phyloP scores from a whole-genome alignment of 2,113 vertebrate species.

The Hystrix brachyura region DNA sequence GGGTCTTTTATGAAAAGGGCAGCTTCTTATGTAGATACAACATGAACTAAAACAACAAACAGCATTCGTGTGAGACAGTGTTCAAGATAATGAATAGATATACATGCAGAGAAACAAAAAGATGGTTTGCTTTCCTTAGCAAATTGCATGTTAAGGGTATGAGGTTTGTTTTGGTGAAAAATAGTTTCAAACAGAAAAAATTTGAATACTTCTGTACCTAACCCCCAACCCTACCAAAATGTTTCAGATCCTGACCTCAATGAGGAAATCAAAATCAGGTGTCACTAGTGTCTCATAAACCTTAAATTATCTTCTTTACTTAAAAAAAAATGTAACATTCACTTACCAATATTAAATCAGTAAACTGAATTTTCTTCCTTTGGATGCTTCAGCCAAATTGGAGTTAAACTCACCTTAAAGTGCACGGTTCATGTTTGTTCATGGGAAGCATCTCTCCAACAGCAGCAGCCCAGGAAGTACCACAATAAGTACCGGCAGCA shows the following conservation, averaged over 20 bases:
- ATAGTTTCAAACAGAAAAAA: background rate
- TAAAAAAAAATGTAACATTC: background rate
- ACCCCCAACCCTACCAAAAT: background rate
- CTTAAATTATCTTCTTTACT: background rate
- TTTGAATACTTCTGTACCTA: background rate
- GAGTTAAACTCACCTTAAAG: conserved; percentile 27
- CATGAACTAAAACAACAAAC: background rate
- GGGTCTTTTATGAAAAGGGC: background rate
- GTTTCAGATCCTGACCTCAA: background rate
- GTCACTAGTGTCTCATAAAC: background rate
- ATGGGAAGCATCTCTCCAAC: background rate
- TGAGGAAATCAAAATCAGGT: conserved; percentile 1
- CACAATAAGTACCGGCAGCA: background rate
- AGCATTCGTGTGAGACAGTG: background rate
- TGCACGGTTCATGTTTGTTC: background rate
- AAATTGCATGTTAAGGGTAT: background rate
- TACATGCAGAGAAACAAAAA: background rate
- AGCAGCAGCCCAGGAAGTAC: background rate
- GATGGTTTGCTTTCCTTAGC: background rate
- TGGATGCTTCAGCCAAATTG: background rate
- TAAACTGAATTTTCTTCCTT: background rate
- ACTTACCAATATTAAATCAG: background rate
- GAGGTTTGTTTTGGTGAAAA: background rate
- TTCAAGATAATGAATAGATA: background rate
- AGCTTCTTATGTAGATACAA: background rate